A percentile compares a stretch with the other conserved stretches of the same genome.
phyloP scores from a whole-genome alignment of 2,888 invertebrate genomes.

The Petrophora chlorosata region DNA sequence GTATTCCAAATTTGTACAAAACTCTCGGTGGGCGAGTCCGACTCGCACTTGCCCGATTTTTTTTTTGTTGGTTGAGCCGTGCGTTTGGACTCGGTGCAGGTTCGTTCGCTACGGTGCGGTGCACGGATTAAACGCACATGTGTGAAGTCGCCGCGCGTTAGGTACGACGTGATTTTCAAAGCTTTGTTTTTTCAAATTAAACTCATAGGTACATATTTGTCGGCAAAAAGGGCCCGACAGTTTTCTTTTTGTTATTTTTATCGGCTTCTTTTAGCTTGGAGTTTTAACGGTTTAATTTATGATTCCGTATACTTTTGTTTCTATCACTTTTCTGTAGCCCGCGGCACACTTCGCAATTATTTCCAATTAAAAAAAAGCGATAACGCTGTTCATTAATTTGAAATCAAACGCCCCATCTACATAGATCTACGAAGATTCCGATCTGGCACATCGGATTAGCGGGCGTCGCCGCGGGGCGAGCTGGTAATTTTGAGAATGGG shows the following conservation, averaged over 20 bases:
- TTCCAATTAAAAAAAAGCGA: slow-evolving; percentile 15
- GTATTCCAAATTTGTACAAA: too few relatives aligned
- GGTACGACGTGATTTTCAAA: too few relatives aligned
- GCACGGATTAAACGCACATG: too few relatives aligned
- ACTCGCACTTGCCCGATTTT: background rate
- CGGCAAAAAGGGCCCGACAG: too few relatives aligned
- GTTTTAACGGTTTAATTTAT: too few relatives aligned
- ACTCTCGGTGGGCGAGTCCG: too few relatives aligned
- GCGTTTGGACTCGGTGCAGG: slow-evolving; percentile 4
- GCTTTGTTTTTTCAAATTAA: too few relatives aligned
- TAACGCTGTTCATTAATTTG: slow-evolving; percentile 11
- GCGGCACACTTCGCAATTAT: slow-evolving; percentile 5
- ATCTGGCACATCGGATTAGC: background rate
- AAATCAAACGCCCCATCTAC: slow-evolving; percentile 3
- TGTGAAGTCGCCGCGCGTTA: too few relatives aligned
- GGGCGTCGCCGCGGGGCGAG: slow-evolving; percentile 12
- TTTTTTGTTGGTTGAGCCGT: background rate
- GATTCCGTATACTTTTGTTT: too few relatives aligned
- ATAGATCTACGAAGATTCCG: background rate
- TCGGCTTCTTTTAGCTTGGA: too few relatives aligned
- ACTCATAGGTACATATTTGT: too few relatives aligned
- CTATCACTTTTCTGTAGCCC: background rate
- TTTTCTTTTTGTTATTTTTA: too few relatives aligned
- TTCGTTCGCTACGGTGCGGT: background rate
- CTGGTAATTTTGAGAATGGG: background rate